Evolutionary conservation across 2,888 invertebrate species (phyloP).

Genomic region (Aphidius colemani): DNA sequence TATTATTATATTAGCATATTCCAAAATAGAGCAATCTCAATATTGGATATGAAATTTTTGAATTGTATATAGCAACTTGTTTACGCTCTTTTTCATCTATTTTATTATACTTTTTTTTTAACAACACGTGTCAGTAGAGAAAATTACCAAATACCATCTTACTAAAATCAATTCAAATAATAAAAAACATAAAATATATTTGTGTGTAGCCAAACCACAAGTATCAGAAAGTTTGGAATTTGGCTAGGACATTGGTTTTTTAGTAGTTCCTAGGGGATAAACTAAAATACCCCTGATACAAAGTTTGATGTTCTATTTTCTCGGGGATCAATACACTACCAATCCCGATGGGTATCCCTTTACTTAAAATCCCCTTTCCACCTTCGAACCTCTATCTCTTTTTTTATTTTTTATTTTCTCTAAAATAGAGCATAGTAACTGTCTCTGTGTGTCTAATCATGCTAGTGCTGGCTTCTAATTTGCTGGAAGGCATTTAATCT

Average conservation of each 20-base stretch:
- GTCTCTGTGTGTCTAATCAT: conserved; percentile 46
- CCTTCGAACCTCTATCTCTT: conserved; percentile 1
- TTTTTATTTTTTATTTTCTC: background rate
- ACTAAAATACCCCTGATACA: conserved; percentile 2
- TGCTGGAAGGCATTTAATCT: conserved; percentile 58
- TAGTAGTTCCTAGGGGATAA: background rate
- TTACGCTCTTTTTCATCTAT: conserved; percentile 46
- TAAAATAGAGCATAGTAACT: background rate
- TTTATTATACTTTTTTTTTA: conserved; percentile 20
- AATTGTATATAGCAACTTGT: conserved; percentile 53
- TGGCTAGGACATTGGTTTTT: background rate
- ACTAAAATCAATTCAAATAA: background rate
- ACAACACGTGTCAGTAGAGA: background rate
- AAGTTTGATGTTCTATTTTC: conserved; percentile 24
- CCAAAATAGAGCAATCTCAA: conserved; percentile 59
- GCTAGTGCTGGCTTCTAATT: conserved; percentile 55
- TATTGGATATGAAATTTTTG: conserved; percentile 53
- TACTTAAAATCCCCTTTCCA: background rate
- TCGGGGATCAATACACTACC: conserved; percentile 30
- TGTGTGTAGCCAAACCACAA: background rate
- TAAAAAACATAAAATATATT: too few species aligned
- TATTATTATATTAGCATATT: conserved; percentile 61
- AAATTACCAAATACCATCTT: background rate
- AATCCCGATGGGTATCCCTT: conserved; percentile 31
- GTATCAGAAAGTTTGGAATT: too few species aligned